phyloP scores from a whole-genome alignment of 2,797 vertebrate genomes.

The Sebastes oblongus region DNA sequence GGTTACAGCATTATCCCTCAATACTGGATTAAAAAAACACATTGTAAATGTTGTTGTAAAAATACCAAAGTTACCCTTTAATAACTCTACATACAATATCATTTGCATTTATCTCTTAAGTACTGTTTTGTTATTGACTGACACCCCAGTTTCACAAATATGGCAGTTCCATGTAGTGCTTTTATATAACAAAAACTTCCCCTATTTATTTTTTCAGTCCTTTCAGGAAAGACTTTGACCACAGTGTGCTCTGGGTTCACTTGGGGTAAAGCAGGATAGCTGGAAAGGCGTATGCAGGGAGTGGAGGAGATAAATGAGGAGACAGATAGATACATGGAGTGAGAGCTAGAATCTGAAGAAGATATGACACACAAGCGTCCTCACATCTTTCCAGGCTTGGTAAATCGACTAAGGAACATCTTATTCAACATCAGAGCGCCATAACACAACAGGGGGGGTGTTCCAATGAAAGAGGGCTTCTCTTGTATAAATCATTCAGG shows the following conservation, averaged over 20 bases:
- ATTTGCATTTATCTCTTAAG: background rate
- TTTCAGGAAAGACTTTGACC: slow-evolving; percentile 9
- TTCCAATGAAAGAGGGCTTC: slow-evolving; percentile 31
- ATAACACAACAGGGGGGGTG: slow-evolving; percentile 39
- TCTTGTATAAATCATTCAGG: slow-evolving; percentile 36
- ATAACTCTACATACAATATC: background rate
- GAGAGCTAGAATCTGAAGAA: slow-evolving; percentile 37
- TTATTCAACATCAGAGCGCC: slow-evolving; percentile 50
- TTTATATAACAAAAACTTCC: background rate
- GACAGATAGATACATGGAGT: slow-evolving; percentile 25
- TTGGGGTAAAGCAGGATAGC: slow-evolving; percentile 41
- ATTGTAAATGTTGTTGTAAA: too few species aligned
- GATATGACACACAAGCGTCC: slow-evolving; percentile 35
- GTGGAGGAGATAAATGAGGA: slow-evolving; percentile 47
- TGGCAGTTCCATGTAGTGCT: background rate
- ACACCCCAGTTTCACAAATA: background rate
- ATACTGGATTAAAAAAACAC: too few species aligned
- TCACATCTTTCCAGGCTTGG: slow-evolving; percentile 44
- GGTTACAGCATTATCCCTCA: too few species aligned
- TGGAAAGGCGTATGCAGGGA: slow-evolving; percentile 33
- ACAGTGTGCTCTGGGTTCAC: slow-evolving; percentile 33
- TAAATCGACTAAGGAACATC: slow-evolving; percentile 52
- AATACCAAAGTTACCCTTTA: background rate
- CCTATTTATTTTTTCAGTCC: background rate
- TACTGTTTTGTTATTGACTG: background rate